Evolutionary conservation across 2,797 vertebrate species (phyloP), one percentile per base, ranked within the genome.

Genomic region (Coluber constrictor): DNA sequence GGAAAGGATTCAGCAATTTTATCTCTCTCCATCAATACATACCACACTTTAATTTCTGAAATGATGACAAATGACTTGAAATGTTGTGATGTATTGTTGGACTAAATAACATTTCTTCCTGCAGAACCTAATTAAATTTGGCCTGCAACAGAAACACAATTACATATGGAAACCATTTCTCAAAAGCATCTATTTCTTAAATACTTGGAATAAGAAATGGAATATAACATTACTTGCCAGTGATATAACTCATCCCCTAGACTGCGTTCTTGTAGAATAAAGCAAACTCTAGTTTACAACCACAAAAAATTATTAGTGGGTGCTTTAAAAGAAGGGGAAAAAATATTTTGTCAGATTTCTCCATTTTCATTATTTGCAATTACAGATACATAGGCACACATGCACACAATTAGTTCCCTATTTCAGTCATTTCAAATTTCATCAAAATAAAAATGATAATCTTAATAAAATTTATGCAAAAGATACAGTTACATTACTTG

Each of bases 81-180:
- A 66, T 56, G 70, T 51, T 93, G 54, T 63, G 86, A 88, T 54
- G 61, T 87, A n/a, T 63, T 86, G 74, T 32, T 93, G 87, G 92
- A 63, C 60, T 87, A n/a, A 93, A 87, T 18, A 86, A 86, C 86
- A 70, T 90, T 90, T 93, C 43, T 87, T 90, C 59, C 61, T 87
- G 60, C 32, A n/a, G 89, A 93, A 27, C 54, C 86, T 61, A 79
- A 55, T 93, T 93, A 90, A 47, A 29, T 66, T 86, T 90, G 79
- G 74, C 59, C 23, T 54, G 25, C 27, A 87, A 60, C 86, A 51
- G 27, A 93, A 90, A 86, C 27, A 87, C 59, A 56, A 88, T 32
- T 66, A 92, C 92, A 93, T 90, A 37, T 93, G 89, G 92, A 93
- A 93, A 27, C 79, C 88, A 92, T 93, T 90, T 93, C 92, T 87